Evolutionary conservation across 1,140 invertebrate species (phyloP).

Genomic region (Argopecten irradians): DNA sequence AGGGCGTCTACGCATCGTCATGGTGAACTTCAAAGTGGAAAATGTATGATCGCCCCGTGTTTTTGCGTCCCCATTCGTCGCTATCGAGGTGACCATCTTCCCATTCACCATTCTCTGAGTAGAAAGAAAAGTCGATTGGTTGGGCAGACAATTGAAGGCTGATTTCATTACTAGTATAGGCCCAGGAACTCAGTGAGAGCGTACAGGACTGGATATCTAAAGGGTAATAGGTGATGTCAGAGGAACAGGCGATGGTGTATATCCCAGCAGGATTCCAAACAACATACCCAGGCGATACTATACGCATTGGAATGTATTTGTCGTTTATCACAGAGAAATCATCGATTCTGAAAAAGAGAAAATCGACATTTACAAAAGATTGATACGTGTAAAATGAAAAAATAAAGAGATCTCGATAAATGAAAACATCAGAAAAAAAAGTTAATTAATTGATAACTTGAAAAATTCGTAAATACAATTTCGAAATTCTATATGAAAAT

Average conservation of each 20-base stretch:
- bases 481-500: neutral
- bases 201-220: conserved; percentile 42
- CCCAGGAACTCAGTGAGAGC: conserved; percentile 42
- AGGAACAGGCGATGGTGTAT: conserved; percentile 43
- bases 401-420: neutral
- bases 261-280: conserved; percentile 46
- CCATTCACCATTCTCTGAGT: conserved; percentile 49
- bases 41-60: conserved; percentile 32
- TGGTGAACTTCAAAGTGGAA: conserved; percentile 50
- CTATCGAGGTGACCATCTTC: conserved; percentile 26
- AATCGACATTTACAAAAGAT: neutral
- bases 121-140: conserved; percentile 38
- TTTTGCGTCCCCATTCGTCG: neutral
- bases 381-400: neutral
- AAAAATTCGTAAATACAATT: neutral
- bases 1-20: conserved; percentile 48
- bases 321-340: conserved; percentile 46
- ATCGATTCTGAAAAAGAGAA: conserved; percentile 37
- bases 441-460: neutral
- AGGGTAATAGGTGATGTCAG: conserved; percentile 50
- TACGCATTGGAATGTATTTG: conserved; percentile 41
- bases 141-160: neutral
- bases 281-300: conserved; percentile 27
- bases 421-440: neutral
- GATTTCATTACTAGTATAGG: conserved; percentile 42